These are phyloP conservation scores for Prionace glauca DNA, from an alignment of 2,797 vertebrate species.

Conservation along the genomic window DNA sequence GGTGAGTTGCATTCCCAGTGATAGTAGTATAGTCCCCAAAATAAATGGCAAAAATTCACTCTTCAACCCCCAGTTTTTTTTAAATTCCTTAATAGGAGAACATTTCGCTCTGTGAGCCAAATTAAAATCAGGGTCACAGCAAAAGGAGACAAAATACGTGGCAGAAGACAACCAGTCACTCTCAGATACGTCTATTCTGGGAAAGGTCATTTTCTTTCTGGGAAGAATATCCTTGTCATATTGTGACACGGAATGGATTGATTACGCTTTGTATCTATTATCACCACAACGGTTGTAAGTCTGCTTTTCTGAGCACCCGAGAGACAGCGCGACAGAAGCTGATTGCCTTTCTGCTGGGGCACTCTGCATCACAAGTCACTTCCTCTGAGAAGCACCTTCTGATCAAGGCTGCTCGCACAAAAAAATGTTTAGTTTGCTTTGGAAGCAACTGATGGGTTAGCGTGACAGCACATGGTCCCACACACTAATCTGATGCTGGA, in stretches of 20 bases:
- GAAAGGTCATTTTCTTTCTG: not conserved
- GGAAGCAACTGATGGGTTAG: not conserved
- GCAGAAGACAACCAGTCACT: not conserved
- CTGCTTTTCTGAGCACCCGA: not conserved
- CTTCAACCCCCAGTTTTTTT: not conserved
- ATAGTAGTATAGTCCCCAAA: not conserved
- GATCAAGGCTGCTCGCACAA: not conserved
- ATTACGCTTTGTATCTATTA: not conserved
- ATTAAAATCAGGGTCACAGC: not conserved
- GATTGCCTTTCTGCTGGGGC: not conserved
- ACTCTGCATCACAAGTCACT: not conserved
- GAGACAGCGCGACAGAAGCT: not conserved
- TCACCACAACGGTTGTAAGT: not conserved
- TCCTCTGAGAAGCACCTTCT: not conserved
- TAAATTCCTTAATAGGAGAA: not conserved
- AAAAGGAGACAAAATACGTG: not conserved
- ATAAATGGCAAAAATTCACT: not conserved
- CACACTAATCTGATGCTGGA: not conserved
- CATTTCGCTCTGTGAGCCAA: not conserved
- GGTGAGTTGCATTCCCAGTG: not conserved
- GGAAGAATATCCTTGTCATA: not conserved
- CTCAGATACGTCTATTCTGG: not conserved
- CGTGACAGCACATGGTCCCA: not conserved
- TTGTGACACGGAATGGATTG: not conserved
- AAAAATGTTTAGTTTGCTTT: accelerated